phyloP scores from a whole-genome alignment of 1,140 invertebrate species.

The Mesaphorura yosii region DNA sequence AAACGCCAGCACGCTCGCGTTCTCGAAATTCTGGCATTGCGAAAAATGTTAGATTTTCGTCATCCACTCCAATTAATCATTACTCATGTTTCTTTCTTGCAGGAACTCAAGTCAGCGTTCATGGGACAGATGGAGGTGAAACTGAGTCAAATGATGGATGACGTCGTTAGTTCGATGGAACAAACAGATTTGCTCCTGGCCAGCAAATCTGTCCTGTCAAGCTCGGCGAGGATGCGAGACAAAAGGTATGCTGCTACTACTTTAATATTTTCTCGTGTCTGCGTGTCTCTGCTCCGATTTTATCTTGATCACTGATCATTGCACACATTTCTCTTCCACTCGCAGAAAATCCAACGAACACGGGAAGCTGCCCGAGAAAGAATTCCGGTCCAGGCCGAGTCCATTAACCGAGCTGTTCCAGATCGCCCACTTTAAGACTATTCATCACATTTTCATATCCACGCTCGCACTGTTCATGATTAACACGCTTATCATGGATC shows the following conservation, averaged over 20 bases:
- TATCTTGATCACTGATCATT: not conserved
- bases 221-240: slow-evolving; percentile 11
- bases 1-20: not conserved
- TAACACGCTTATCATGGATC: slow-evolving; percentile 57
- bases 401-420: slow-evolving; percentile 64
- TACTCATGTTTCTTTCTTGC: too few relatives aligned
- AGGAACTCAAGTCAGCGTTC: slow-evolving; percentile 20
- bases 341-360: slow-evolving; percentile 33
- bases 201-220: slow-evolving; percentile 7
- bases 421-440: slow-evolving; percentile 63
- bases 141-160: slow-evolving; percentile 18
- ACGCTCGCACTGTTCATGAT: slow-evolving; percentile 61
- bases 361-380: slow-evolving; percentile 44
- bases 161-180: slow-evolving; percentile 18
- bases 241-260: slow-evolving; percentile 10
- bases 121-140: slow-evolving; percentile 21
- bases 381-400: slow-evolving; percentile 57
- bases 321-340: not conserved
- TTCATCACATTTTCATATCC: slow-evolving; percentile 73
- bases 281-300: not conserved
- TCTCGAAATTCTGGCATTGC: not conserved
- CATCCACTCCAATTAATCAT: too few relatives aligned
- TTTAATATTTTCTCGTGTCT: not conserved
- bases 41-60: not conserved
- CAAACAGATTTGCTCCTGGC: slow-evolving; percentile 13